These are phyloP conservation scores for Pristionchus mayeri DNA, from an alignment of 2,888 invertebrate genomes.

Conservation along the genomic window DNA sequence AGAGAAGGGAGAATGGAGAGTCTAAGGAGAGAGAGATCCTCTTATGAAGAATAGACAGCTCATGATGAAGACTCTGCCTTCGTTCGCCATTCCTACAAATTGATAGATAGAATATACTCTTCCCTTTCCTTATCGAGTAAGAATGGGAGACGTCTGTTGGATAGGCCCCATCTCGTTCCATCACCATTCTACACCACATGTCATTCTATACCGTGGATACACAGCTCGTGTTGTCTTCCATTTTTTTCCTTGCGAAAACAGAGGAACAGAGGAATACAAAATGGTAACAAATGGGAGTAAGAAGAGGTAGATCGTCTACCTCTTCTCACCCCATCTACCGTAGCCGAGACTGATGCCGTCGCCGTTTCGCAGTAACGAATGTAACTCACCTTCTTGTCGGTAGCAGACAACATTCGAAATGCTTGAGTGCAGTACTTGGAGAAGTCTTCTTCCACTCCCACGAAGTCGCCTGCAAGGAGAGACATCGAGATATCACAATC, in stretches of 20 bases:
- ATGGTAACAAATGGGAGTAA: neutral
- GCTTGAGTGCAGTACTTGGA: slow-evolving; percentile 59
- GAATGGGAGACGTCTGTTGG: too few relatives aligned
- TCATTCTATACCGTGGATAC: neutral
- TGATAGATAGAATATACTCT: neutral
- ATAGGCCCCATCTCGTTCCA: too few relatives aligned
- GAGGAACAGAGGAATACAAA: neutral
- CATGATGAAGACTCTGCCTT: slow-evolving; percentile 16
- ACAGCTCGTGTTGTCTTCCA: neutral
- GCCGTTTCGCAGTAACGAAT: neutral
- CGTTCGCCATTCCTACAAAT: slow-evolving; percentile 36
- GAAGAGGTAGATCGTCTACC: neutral
- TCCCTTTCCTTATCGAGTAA: neutral
- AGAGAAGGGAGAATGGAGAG: neutral
- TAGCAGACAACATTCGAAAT: slow-evolving; percentile 56
- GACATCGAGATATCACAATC: neutral
- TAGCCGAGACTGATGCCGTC: too few relatives aligned
- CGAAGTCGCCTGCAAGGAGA: slow-evolving; percentile 32
- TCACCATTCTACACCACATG: neutral
- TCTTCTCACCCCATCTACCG: neutral
- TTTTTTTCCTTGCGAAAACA: neutral
- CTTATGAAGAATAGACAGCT: neutral
- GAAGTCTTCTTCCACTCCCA: slow-evolving; percentile 57
- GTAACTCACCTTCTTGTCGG: slow-evolving; percentile 56
- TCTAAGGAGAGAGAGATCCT: neutral